These are phyloP conservation scores for Sturmia bella DNA, from an alignment of 2,888 invertebrate genomes.

Conservation along the genomic window DNA sequence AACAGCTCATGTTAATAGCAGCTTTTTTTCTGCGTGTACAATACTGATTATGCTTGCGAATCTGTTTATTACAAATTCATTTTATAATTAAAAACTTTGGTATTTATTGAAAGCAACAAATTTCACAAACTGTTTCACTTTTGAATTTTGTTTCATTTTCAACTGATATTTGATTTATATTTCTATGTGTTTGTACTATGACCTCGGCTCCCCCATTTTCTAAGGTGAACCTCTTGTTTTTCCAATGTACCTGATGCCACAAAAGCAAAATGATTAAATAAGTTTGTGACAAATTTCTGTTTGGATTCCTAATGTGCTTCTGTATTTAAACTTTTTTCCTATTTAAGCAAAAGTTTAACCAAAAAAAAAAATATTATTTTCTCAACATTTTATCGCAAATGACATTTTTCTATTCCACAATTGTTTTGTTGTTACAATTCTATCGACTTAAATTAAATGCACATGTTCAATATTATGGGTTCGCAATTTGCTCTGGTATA, in stretches of 20 bases:
- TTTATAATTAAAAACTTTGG: too few relatives aligned
- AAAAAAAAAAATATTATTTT: neutral
- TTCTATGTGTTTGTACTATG: too few relatives aligned
- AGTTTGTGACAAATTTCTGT: constrained; percentile 29
- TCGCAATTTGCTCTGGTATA: constrained; percentile 1
- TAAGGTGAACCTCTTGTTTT: constrained; percentile 11
- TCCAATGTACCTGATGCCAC: constrained; percentile 21
- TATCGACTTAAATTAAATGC: constrained; percentile 38
- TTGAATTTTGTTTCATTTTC: too few relatives aligned
- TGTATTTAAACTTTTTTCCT: constrained; percentile 24
- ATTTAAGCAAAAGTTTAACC: constrained; percentile 30
- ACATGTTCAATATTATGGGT: constrained; percentile 57
- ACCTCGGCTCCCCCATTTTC: neutral
- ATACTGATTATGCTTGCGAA: too few relatives aligned
- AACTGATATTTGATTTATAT: neutral
- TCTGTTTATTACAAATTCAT: too few relatives aligned
- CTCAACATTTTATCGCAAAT: constrained; percentile 46
- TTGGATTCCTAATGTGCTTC: constrained; percentile 25
- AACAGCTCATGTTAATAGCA: too few relatives aligned
- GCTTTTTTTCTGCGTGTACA: too few relatives aligned
- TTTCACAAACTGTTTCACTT: too few relatives aligned
- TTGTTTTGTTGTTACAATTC: constrained; percentile 37
- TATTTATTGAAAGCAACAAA: too few relatives aligned
- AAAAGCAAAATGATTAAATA: constrained; percentile 47
- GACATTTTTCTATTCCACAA: constrained; percentile 18